Base-by-base conservation (phyloP, 2,888 invertebrate species). In the Ceraclea dissimilis region DNA sequence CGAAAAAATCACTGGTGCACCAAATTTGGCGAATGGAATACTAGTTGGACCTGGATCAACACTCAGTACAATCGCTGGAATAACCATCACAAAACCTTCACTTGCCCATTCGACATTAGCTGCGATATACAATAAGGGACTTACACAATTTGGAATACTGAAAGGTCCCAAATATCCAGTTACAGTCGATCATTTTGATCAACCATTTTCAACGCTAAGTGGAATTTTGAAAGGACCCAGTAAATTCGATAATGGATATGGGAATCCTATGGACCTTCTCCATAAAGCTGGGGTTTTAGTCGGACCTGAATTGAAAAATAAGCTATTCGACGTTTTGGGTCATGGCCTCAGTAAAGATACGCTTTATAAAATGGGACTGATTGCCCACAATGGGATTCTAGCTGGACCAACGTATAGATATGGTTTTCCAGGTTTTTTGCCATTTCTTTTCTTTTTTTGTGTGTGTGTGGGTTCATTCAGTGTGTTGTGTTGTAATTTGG, bases 21-120 rank as follows among this genome's bases (percentile, higher is more conserved):
- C n/a, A 11, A 34, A 44, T 52, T 44, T 52, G 44, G 63, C 63
- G 10, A 69, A 68, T 62, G 73, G 70, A 8, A 64, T 72, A 31
- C 62, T 71, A 5, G 68, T 68, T 1, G 80, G 80, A 1, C 78
- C 79, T 1, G 75, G 72, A 0, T 72, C 73, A 1, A 70, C 71
- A 6, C 26, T 26, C 2, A 71, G 69, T 1, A 71, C 70, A 1
- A 59, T 63, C 31, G 67, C 69, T 46, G 75, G 74, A 1, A 73
- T 73, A 18, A 20, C 49, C 21, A 22, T 16, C 13, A 26, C 26
- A 26, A 26, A 26, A 26, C 26, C 26, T 26, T n/a, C n/a, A n/a
- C n/a, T n/a, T n/a, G n/a, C n/a, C n/a, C n/a, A n/a, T n/a, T n/a
- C n/a, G n/a, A n/a, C n/a, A n/a, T n/a, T n/a, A n/a, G n/a, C n/a